Percentiles rank a stretch among this genome's conserved stretches.
Conservation (phyloP, 2,888 invertebrate species). For the Microctonus brassicae region DNA sequence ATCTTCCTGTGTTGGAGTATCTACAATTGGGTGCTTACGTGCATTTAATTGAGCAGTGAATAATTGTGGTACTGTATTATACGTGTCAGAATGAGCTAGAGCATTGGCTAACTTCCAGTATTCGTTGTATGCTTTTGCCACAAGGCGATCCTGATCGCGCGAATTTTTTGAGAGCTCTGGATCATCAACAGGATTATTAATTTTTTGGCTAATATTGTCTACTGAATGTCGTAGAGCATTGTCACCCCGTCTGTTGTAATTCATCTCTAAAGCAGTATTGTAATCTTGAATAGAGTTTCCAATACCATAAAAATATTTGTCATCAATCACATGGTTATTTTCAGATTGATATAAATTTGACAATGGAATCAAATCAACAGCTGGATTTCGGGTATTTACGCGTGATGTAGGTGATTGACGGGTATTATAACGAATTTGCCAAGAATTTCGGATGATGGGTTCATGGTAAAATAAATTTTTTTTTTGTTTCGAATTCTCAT, state of each 20-base stretch:
- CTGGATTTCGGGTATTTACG: background rate
- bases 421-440: no score
- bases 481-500: background rate
- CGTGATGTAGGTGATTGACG: background rate
- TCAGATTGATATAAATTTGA: no score
- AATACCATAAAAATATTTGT: background rate
- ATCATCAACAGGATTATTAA: background rate
- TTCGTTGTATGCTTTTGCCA: background rate
- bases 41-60: background rate
- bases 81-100: background rate
- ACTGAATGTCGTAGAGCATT: background rate
- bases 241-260: background rate
- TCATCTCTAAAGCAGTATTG: background rate
- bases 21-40: background rate
- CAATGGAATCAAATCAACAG: background rate
- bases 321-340: no score
- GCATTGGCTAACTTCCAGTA: background rate
- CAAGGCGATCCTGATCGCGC: background rate
- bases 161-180: background rate
- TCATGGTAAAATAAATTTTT: conserved; percentile 47
- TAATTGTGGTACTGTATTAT: background rate
- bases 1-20: conserved; percentile 41
- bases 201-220: background rate
- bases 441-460: conserved; percentile 44
- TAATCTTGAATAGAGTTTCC: background rate